Evolutionary conservation across 2,888 invertebrate species (phyloP), one percentile per base, ranked within the genome.

Genomic region (Pristionchus japonicus): DNA sequence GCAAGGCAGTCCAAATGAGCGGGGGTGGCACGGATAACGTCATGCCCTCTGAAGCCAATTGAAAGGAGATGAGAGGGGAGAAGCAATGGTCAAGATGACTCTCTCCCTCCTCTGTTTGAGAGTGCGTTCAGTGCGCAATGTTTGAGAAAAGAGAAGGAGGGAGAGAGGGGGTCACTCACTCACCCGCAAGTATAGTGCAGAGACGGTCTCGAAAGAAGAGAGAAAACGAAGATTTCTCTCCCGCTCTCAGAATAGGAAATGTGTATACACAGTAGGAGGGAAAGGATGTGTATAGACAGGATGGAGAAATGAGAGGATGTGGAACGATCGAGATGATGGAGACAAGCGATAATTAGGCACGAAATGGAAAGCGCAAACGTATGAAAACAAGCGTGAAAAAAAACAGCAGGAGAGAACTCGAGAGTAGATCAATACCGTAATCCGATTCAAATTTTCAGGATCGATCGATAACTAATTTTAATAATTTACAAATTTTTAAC

Each of bases 311-410:
- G 86, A 47, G 49, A 83, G 61, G 80, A 89, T 87, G 83, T 31
- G 88, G 89, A 89, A 89, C 89, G 88, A 88, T 85, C 88, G 67
- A 88, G 87, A 88, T 89, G 89, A 80, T 80, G 80, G 20, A 31
- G 27, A 23, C 9, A 31, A 4, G 27, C 17, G 80, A 80, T 80
- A 49, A 80, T 80, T 17, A 80, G 49, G 27, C 31, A 80, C 49
- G 37, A 49, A 80, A 49, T n/a, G 80, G 49, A 80, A n/a, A 31
- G 49, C n/a, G 17, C 17, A 13, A 23, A 49, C 15, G 20, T 20
- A 17, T n/a, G n/a, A n/a, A 49, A n/a, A 80, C 3, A 23, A 80
- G 31, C n/a, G 23, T 1, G 31, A 80, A 43, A 13, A 31, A 74
- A 40, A 40, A 67, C 11, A 40, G 1, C 9, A 40, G 23, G 23